These are phyloP conservation scores for Nothoprocta perdicaria DNA, from an alignment of 2,113 vertebrate genomes.

Conservation along the genomic window DNA sequence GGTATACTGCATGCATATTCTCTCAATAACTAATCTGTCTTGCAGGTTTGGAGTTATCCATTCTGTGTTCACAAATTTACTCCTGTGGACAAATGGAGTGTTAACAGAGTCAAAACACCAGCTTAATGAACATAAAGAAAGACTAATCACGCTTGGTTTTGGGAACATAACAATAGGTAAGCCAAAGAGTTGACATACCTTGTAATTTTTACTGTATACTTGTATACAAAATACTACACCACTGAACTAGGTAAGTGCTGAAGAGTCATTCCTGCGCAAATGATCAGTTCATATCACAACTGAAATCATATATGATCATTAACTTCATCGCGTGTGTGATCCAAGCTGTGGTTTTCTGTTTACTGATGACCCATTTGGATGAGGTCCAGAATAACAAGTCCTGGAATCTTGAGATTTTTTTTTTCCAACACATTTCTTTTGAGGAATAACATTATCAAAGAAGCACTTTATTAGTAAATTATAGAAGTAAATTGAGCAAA, in stretches of 20 bases:
- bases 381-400: not conserved
- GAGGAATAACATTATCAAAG: not conserved
- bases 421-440: not conserved
- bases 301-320: not conserved
- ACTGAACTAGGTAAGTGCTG: not conserved
- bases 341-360: not conserved
- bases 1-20: not conserved
- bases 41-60: slow-evolving; percentile 96
- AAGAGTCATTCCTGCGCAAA: not conserved
- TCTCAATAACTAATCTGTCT: slow-evolving; percentile 36
- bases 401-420: not conserved
- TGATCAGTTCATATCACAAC: not conserved
- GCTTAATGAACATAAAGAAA: slow-evolving; percentile 88
- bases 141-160: slow-evolving; percentile 85
- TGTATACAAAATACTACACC: not conserved
- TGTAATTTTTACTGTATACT: not conserved
- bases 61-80: slow-evolving; percentile 95
- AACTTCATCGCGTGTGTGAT: not conserved
- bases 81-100: slow-evolving; percentile 93
- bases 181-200: not conserved
- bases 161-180: slow-evolving; percentile 89
- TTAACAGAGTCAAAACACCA: slow-evolving; percentile 94
- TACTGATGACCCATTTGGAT: not conserved
- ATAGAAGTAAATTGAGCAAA: not conserved
- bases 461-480: not conserved